These are phyloP conservation scores for Chorisops tibialis DNA, from an alignment of 2,888 invertebrate species.

Conservation along the genomic window DNA sequence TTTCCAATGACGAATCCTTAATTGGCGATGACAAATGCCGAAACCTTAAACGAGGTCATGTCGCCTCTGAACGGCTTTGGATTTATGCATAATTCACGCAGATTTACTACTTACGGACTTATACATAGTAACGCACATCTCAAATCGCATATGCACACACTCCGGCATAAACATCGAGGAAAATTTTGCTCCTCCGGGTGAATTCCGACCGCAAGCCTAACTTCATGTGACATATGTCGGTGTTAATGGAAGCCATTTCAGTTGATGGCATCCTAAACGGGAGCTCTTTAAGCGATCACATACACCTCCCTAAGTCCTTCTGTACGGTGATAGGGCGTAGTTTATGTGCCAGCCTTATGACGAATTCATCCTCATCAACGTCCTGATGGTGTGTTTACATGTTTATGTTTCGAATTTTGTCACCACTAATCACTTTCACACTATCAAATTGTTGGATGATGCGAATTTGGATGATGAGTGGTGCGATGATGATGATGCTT, in stretches of 20 bases:
- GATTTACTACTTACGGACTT: too few species aligned
- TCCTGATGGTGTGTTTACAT: conserved; percentile 24
- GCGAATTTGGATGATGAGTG: too few species aligned
- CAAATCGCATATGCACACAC: neutral
- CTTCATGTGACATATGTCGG: conserved; percentile 31
- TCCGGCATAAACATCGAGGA: conserved; percentile 2
- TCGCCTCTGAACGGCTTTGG: neutral
- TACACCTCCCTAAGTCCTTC: conserved; percentile 1
- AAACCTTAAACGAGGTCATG: neutral
- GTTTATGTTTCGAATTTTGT: conserved; percentile 25
- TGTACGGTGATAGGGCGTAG: neutral
- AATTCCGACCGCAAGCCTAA: conserved; percentile 29
- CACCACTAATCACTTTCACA: conserved; percentile 30
- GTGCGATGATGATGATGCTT: too few species aligned
- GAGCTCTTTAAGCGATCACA: conserved; percentile 23
- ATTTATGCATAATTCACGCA: neutral
- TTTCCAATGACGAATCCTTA: conserved; percentile 3
- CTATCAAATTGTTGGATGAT: conserved; percentile 24
- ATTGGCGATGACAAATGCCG: conserved; percentile 5
- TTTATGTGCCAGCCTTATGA: conserved; percentile 18
- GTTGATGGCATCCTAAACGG: conserved; percentile 29
- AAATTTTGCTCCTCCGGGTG: conserved; percentile 1
- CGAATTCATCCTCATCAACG: conserved; percentile 29
- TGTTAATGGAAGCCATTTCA: conserved; percentile 29
- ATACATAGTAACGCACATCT: too few species aligned